Base-by-base conservation (phyloP, 2,113 vertebrate species). In the Petroica traversi region DNA sequence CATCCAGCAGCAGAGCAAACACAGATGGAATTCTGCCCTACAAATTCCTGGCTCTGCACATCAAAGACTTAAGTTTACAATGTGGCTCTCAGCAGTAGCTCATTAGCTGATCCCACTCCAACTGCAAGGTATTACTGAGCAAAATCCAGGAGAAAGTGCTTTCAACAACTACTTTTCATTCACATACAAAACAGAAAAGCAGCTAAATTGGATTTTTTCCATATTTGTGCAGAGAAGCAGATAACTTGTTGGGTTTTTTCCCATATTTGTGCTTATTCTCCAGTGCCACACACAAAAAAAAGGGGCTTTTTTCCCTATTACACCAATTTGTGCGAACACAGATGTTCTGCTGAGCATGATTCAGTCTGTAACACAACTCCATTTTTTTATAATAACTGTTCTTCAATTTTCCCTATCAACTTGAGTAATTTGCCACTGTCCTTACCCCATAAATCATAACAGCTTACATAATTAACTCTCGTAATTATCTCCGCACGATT, bases 391-490 rank as follows among this genome's bases (percentile, higher is more conserved):
- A 87, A 91, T 72, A 89, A 91, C 55, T 4, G 5, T 82, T 78
- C 80, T 73, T 89, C 81, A 73, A 34, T 85, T 89, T 92, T 81
- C 71, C 68, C 29, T 64, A 63, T 71, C 62, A 89, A 75, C 41
- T 89, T 75, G 52, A 90, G n/a, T 19, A 91, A 88, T 93, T 93
- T 52, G n/a, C 46, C 67, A 41, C 40, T 95, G 75, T 73, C 82
- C 72, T 85, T 71, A 88, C 83, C 48, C 59, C 55, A 92, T 83
- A 94, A 95, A 95, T 90, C 72, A 40, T 62, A 78, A 77, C 71
- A 88, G 72, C 92, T 93, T 89, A 73, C 55, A 85, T 88, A 89
- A 95, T 92, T 93, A 93, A 83, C 79, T 80, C 68, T 11, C 40
- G 25, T 59, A 80, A 92, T 94, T 90, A 93, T 54, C 71, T 73